Evolutionary conservation across 1,140 invertebrate species (phyloP).

Genomic region (Meloidogyne exigua): DNA sequence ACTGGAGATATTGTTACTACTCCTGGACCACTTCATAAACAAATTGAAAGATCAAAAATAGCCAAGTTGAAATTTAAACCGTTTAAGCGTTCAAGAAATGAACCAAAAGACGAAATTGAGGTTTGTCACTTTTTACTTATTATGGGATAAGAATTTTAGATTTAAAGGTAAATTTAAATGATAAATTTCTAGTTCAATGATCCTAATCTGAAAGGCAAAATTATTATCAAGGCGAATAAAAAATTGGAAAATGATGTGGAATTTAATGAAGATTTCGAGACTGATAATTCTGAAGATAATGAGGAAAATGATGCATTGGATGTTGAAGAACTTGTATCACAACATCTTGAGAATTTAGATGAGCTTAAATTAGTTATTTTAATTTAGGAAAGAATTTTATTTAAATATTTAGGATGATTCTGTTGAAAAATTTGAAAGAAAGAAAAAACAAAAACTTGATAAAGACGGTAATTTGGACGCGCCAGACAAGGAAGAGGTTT

Average conservation of each 20-base stretch:
- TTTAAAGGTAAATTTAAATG: conserved; percentile 11
- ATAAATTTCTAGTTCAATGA: not conserved
- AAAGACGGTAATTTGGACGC: conserved; percentile 22
- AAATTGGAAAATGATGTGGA: conserved; percentile 36
- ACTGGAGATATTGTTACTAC: conserved; percentile 42
- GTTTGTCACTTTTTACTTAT: conserved; percentile 8
- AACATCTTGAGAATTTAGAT: conserved; percentile 22
- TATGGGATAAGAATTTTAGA: not conserved
- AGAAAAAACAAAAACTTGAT: conserved; percentile 47
- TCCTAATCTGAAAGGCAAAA: not conserved
- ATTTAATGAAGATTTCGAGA: conserved; percentile 14
- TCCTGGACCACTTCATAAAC: conserved; percentile 44
- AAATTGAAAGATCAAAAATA: conserved; percentile 44
- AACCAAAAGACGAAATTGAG: conserved; percentile 39
- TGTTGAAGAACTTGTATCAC: conserved; percentile 31
- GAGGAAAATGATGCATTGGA: conserved; percentile 40
- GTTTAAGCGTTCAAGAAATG: conserved; percentile 30
- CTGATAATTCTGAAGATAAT: conserved; percentile 32
- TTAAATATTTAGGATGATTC: conserved; percentile 37
- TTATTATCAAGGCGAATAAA: conserved; percentile 6
- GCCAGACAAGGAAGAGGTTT: conserved; percentile 3
- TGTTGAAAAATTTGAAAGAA: conserved; percentile 50
- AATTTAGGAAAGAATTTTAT: conserved; percentile 41
- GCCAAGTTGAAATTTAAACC: conserved; percentile 35
- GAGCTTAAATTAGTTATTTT: conserved; percentile 46